Evolutionary conservation across 2,797 vertebrate genomes (phyloP), one percentile per base, ranked within the genome.

Genomic region (Lithobates pipiens): DNA sequence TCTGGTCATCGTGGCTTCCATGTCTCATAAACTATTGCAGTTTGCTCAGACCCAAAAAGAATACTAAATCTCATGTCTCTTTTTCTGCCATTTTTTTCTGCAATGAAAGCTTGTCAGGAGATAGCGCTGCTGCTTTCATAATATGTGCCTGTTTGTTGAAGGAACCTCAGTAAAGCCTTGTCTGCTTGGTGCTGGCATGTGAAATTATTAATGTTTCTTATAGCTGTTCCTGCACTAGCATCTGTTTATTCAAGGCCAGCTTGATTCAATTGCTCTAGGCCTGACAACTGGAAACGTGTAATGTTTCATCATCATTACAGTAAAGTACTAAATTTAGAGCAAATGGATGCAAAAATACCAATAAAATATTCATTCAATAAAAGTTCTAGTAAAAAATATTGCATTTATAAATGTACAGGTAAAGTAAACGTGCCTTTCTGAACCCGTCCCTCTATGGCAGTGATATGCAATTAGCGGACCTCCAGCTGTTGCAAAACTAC

Each of bases 281-380:
- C 34, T 80, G 39, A 65, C 69, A 44, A 67, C 36, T 69, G 61
- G 10, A 80, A 74, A 79, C 29, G 44, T 69, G 78, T 80, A 57
- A 80, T 32, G 68, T 75, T 4, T 57, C 50, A 67, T 25, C 5
- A 54, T 65, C n/a, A 74, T 76, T 39, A 15, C 18, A 44, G 76
- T 67, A 69, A 50, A 42, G 70, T 69, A 21, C 29, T 27, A 61
- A n/a, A 68, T 76, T 80, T 39, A 63, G 84, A 85, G 79, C 42
- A 73, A 34, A 74, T 39, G 44, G 27, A 29, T 50, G 44, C 21
- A 50, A 39, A 29, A 79, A 67, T 69, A 80, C 39, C 36, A 85
- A 74, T 76, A 80, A 29, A 54, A 80, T 34, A 23, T 27, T 61
- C 73, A 16, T 36, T 21, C 39, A 72, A 34, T 44, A 72, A 73